These are phyloP conservation scores for Caenorhabditis uteleia DNA, from an alignment of 2,888 invertebrate genomes.

Conservation along the genomic window DNA sequence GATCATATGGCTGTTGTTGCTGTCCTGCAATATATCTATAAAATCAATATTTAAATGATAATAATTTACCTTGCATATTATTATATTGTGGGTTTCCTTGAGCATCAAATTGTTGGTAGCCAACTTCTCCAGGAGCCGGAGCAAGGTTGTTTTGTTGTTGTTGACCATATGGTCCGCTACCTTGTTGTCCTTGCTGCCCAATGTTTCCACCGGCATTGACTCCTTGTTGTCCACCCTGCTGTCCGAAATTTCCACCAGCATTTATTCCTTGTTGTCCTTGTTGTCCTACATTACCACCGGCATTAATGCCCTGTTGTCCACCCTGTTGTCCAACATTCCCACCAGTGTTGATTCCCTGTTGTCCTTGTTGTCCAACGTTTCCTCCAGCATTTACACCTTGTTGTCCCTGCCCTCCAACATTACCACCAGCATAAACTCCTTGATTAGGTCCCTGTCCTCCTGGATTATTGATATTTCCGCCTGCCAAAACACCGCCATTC, in stretches of 20 bases:
- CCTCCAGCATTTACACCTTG: conserved; percentile 13
- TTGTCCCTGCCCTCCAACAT: conserved; percentile 6
- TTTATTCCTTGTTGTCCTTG: conserved; percentile 1
- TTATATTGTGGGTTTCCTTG: conserved; percentile 24
- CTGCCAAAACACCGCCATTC: conserved; percentile 27
- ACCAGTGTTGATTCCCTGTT: conserved; percentile 1
- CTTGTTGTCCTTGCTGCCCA: neutral
- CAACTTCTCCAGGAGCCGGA: conserved; percentile 26
- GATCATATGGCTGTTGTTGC: conserved; percentile 13
- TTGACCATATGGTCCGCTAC: conserved; percentile 1
- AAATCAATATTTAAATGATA: neutral
- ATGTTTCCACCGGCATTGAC: neutral
- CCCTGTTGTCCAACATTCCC: conserved; percentile 7
- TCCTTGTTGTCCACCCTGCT: conserved; percentile 1
- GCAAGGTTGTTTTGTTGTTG: conserved; percentile 21
- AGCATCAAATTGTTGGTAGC: conserved; percentile 34
- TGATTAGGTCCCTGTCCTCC: conserved; percentile 1
- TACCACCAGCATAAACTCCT: conserved; percentile 2
- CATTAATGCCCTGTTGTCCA: conserved; percentile 2
- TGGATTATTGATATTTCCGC: no score
- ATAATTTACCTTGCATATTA: conserved; percentile 2
- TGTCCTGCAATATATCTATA: neutral
- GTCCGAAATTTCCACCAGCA: conserved; percentile 6
- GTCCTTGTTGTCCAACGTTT: conserved; percentile 1
- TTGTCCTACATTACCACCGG: conserved; percentile 10